Evolutionary conservation across 2,888 invertebrate genomes (phyloP).

Genomic region (Exephanes ischioxanthus): DNA sequence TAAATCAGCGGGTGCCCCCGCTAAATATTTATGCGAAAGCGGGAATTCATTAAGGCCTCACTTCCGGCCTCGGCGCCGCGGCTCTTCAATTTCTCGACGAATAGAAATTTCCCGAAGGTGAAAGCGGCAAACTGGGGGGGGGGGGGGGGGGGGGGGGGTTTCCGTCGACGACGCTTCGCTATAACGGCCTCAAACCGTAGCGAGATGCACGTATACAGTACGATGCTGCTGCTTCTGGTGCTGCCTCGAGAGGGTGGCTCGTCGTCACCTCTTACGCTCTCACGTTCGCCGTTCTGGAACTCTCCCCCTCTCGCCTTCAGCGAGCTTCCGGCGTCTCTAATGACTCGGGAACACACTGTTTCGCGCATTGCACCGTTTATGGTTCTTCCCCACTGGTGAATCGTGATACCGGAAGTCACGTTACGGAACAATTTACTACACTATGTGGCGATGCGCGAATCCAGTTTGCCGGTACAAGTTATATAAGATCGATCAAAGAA

Average conservation of each 20-base stretch:
- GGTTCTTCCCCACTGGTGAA: conserved; percentile 14
- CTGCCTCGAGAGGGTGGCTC: not conserved
- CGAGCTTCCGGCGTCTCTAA: conserved; percentile 43
- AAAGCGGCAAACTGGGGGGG: conserved; percentile 26
- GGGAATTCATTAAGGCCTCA: conserved; percentile 71
- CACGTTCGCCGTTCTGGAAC: conserved; percentile 37
- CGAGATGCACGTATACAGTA: not conserved
- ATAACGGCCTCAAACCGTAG: not conserved
- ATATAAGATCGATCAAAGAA: conserved; percentile 1
- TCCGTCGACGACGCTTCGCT: not conserved
- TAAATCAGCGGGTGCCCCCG: conserved; percentile 66
- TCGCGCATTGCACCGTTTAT: conserved; percentile 9
- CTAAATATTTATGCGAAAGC: conserved; percentile 72
- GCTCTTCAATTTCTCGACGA: conserved; percentile 65
- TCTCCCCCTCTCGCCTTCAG: conserved; percentile 26
- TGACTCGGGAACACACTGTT: conserved; percentile 34
- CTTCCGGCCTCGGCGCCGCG: conserved; percentile 60
- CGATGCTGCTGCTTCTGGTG: conserved; percentile 11
- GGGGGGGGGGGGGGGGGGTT: not conserved
- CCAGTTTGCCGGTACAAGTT: conserved; percentile 15
- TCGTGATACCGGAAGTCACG: conserved; percentile 31
- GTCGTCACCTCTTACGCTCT: conserved; percentile 21
- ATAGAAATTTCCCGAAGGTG: conserved; percentile 54
- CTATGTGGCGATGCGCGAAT: not conserved
- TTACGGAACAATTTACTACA: conserved; percentile 26